Conservation (phyloP, 2,797 vertebrate genomes). For the Artibeus jamaicensis region DNA sequence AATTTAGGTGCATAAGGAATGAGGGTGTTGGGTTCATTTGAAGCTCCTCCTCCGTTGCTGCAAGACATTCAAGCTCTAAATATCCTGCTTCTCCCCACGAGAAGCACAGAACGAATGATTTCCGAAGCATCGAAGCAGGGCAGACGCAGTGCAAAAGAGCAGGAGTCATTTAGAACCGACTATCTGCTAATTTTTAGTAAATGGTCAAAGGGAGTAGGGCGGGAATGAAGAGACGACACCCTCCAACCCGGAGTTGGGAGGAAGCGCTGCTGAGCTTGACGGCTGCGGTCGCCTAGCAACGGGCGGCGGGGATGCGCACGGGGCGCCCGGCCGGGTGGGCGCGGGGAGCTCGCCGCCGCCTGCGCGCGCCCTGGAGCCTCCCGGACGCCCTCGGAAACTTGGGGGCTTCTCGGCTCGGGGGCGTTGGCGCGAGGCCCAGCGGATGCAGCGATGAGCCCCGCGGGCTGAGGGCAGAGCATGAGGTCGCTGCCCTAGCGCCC, state of each 20-base stretch:
- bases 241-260: neutral
- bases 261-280: slow-evolving; percentile 33
- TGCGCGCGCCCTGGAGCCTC: neutral
- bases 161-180: neutral
- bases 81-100: neutral
- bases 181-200: neutral
- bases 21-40: neutral
- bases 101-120: neutral
- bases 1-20: neutral
- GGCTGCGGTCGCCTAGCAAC: slow-evolving; percentile 77
- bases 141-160: neutral
- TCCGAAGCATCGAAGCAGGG: neutral
- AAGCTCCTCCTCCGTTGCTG: neutral
- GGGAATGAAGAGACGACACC: neutral
- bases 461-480: neutral
- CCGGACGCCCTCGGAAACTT: neutral
- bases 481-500: neutral
- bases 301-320: neutral
- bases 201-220: neutral
- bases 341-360: neutral
- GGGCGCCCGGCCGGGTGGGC: neutral
- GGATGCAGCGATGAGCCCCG: neutral
- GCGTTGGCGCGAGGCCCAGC: neutral
- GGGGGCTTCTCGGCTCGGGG: rapidly evolving
- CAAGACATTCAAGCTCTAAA: neutral